Base-by-base conservation (phyloP, 2,888 invertebrate genomes). In the Amiota mariae region DNA sequence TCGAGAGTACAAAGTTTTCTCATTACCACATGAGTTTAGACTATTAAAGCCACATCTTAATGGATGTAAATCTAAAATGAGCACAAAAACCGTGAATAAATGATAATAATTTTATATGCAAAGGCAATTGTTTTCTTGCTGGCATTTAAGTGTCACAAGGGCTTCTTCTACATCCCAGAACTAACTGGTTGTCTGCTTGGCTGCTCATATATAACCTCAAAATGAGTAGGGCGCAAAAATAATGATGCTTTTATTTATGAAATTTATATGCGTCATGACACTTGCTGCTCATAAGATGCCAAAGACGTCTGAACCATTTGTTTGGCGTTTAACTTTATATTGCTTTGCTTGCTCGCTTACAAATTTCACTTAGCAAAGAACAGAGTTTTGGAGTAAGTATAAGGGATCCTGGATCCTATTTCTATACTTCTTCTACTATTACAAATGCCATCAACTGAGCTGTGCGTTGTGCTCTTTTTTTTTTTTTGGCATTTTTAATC, bases 241-340 rank as follows among this genome's bases (percentile, higher is more conserved):
- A 86, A 86, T 86, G 86, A 86, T 78, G 82, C 83, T 82, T 77
- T 82, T 86, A 84, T 84, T 86, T 84, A 85, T 86, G 85, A 86
- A 86, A 84, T 86, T 84, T 86, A 59, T 20, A 84, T 84, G 86
- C 86, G 86, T 36, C 36, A 36, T 85, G 86, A 86, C 84, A 86
- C 86, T 78, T 85, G 85, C 86, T 86, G 36, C 36, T 36, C 36
- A 36, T 84, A 78, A 76, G 51, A 73, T 80, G 72, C 15, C 66
- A 66, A n/a, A 36, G 3, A 11, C n/a, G 48, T 18, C 47, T 10
- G 18, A 13, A 51, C 24, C 67, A 54, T 68, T 68, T 67, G 49
- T 49, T 24, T 68, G 51, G 48, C 57, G 12, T 51, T 59, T 20
- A 47, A n/a, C 36, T 15, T 48, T 49, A 54, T 51, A n/a, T n/a